phyloP scores from a whole-genome alignment of 2,888 invertebrate genomes.

The Gonocerus acuteangulatus region DNA sequence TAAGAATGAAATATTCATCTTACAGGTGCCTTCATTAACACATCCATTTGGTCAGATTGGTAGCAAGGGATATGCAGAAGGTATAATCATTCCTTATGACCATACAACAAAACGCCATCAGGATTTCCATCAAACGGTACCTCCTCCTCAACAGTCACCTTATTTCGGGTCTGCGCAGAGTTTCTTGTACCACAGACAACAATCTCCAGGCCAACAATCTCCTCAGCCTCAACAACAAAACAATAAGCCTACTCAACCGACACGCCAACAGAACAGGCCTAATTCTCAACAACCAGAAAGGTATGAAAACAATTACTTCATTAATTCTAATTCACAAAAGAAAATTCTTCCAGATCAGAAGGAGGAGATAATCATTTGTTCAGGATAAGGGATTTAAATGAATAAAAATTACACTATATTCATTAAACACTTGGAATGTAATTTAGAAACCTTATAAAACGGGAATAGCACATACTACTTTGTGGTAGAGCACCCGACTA shows the following conservation, averaged over 20 bases:
- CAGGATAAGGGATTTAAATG: too few species aligned
- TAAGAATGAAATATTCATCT: too few species aligned
- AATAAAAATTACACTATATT: too few species aligned
- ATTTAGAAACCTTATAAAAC: too few species aligned
- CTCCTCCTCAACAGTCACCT: slow-evolving; percentile 27
- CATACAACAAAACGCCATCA: slow-evolving; percentile 2
- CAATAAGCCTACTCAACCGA: neutral
- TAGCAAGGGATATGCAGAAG: slow-evolving; percentile 18
- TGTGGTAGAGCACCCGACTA: too few species aligned
- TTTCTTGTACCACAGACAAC: neutral
- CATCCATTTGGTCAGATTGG: slow-evolving; percentile 18
- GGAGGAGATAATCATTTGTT: too few species aligned
- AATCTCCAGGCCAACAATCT: neutral
- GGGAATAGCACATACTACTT: too few species aligned
- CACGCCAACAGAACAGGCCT: neutral
- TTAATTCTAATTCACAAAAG: too few species aligned
- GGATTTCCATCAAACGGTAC: slow-evolving; percentile 33
- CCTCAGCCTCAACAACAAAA: neutral
- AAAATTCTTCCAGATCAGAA: too few species aligned
- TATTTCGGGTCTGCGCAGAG: neutral
- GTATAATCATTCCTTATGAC: slow-evolving; percentile 15
- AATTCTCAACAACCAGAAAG: too few species aligned
- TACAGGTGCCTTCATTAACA: slow-evolving; percentile 16
- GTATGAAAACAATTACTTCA: too few species aligned
- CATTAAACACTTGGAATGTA: too few species aligned